These are phyloP conservation scores for Chaetops frenatus DNA, from an alignment of 2,113 vertebrate genomes.

Conservation along the genomic window DNA sequence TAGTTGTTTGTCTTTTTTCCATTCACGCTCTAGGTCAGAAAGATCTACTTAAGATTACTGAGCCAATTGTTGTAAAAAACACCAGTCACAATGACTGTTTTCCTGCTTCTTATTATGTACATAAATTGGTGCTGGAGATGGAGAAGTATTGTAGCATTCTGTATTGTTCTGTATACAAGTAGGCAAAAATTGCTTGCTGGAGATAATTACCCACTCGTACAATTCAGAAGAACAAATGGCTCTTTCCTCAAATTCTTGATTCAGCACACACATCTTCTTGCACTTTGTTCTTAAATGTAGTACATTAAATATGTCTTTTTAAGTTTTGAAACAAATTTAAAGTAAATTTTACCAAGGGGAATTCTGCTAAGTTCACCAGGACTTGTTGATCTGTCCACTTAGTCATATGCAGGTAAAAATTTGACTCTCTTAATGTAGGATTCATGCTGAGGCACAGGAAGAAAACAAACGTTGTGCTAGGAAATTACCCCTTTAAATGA, in stretches of 20 bases:
- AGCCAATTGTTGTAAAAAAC: constrained; percentile 43
- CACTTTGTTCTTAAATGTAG: neutral
- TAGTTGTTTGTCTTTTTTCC: neutral
- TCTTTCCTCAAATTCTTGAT: constrained; percentile 36
- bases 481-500: neutral
- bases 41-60: constrained; percentile 45
- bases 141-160: neutral
- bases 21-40: constrained; percentile 12
- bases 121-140: constrained; percentile 32
- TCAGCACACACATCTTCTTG: neutral
- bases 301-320: neutral
- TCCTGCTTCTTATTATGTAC: constrained; percentile 36
- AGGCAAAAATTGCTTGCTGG: constrained; percentile 25
- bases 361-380: neutral
- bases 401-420: neutral
- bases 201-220: constrained; percentile 48
- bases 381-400: neutral
- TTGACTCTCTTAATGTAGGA: neutral
- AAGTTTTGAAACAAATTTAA: neutral
- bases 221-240: constrained; percentile 36
- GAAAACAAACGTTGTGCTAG: neutral
- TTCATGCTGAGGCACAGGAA: neutral
- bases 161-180: constrained; percentile 11
- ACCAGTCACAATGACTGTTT: constrained; percentile 11
- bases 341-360: neutral